Evolutionary conservation across 2,888 invertebrate species (phyloP).

Genomic region (Rhingia rostrata): DNA sequence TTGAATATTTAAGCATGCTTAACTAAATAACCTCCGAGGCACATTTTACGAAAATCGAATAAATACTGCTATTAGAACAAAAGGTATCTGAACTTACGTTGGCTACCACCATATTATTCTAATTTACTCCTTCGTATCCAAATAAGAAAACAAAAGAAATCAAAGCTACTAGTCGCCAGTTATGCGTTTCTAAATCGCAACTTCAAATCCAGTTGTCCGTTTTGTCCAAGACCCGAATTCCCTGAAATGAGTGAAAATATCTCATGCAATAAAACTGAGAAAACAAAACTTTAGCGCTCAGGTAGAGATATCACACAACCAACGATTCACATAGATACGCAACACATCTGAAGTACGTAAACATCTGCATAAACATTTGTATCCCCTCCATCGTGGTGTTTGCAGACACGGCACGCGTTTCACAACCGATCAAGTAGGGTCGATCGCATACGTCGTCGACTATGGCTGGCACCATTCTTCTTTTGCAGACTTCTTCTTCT

Average conservation of each 20-base stretch:
- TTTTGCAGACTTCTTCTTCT: conserved; percentile 55
- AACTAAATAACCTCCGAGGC: too few relatives aligned
- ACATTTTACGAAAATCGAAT: too few relatives aligned
- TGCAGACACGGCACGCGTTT: conserved; percentile 70
- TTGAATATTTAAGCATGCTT: too few relatives aligned
- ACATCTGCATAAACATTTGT: conserved; percentile 45
- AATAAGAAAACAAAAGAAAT: neutral
- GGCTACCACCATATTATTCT: neutral
- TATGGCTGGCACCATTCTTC: conserved; percentile 18
- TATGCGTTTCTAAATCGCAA: neutral
- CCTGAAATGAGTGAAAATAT: conserved; percentile 55
- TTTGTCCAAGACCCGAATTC: conserved; percentile 19
- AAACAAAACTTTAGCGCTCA: conserved; percentile 14
- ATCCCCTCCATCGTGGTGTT: conserved; percentile 38
- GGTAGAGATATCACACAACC: conserved; percentile 24
- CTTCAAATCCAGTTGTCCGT: conserved; percentile 33
- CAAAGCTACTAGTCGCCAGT: neutral
- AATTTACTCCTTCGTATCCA: neutral
- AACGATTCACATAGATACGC: conserved; percentile 24
- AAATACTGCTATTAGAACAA: too few relatives aligned
- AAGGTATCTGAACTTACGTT: neutral
- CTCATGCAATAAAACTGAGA: conserved; percentile 65
- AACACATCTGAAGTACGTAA: conserved; percentile 24
- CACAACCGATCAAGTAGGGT: conserved; percentile 46
- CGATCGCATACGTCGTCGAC: conserved; percentile 44